These are phyloP conservation scores for Drosophila kepulauana DNA, from an alignment of 1,140 invertebrate species.

Conservation along the genomic window DNA sequence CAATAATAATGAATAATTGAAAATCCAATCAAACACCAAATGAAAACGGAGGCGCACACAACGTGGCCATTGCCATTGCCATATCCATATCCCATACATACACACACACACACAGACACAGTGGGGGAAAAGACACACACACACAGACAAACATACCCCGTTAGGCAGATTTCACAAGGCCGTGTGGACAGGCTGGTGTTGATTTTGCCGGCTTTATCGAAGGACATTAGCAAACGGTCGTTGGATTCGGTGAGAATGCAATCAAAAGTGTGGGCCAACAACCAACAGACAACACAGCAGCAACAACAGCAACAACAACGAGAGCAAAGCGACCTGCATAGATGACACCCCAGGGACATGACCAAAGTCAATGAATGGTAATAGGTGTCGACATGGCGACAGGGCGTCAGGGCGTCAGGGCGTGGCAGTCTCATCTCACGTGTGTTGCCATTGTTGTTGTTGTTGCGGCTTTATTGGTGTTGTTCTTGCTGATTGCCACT, in stretches of 20 bases:
- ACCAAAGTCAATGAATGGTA: constrained; percentile 82
- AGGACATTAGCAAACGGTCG: constrained; percentile 82
- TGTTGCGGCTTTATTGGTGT: constrained; percentile 72
- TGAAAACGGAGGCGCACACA: constrained; percentile 70
- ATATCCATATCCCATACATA: constrained; percentile 51
- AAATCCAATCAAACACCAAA: constrained; percentile 85
- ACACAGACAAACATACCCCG: constrained; percentile 20
- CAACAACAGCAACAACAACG: constrained; percentile 20
- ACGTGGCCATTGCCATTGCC: constrained; percentile 42
- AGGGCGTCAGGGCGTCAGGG: constrained; percentile 57
- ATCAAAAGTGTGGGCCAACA: constrained; percentile 69
- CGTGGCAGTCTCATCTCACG: constrained; percentile 1
- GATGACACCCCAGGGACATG: constrained; percentile 84
- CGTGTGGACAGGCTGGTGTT: constrained; percentile 61
- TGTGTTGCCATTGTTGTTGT: constrained; percentile 15
- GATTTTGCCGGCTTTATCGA: constrained; percentile 82
- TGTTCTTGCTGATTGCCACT: constrained; percentile 82
- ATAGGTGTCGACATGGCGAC: constrained; percentile 80
- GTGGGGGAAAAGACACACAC: not conserved
- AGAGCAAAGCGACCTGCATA: constrained; percentile 79
- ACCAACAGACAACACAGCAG: constrained; percentile 36
- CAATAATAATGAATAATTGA: constrained; percentile 85
- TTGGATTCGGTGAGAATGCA: constrained; percentile 80
- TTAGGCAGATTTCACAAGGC: constrained; percentile 47
- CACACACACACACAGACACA: constrained; percentile 1